Evolutionary conservation across 2,888 invertebrate genomes (phyloP).

Genomic region (Hemithea aestivaria): DNA sequence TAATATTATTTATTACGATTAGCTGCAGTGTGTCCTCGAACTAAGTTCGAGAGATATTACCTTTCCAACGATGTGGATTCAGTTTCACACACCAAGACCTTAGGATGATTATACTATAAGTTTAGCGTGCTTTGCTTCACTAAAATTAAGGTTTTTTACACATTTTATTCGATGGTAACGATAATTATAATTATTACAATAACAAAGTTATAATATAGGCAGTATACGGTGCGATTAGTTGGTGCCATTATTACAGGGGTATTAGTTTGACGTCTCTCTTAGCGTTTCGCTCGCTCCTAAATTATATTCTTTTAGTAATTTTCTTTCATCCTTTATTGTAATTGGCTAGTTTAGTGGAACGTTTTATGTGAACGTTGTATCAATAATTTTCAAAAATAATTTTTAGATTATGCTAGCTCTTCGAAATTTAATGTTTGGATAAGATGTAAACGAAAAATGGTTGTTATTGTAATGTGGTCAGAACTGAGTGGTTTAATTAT

Average conservation of each 20-base stretch:
- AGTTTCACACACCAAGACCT: slow-evolving; percentile 61
- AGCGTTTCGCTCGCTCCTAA: slow-evolving; percentile 54
- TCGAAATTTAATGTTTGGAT: slow-evolving; percentile 9
- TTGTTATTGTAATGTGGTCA: slow-evolving; percentile 9
- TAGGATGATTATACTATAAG: slow-evolving; percentile 74
- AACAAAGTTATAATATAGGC: slow-evolving; percentile 78
- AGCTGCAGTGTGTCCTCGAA: slow-evolving; percentile 66
- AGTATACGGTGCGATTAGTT: slow-evolving; percentile 79
- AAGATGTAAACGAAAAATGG: slow-evolving; percentile 9
- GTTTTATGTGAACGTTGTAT: neutral
- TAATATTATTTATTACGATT: slow-evolving; percentile 73
- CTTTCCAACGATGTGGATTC: slow-evolving; percentile 60
- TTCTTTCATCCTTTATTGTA: slow-evolving; percentile 21
- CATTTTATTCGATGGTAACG: slow-evolving; percentile 74
- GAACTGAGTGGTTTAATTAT: slow-evolving; percentile 10
- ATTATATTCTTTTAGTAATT: slow-evolving; percentile 28
- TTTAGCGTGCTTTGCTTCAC: slow-evolving; percentile 78
- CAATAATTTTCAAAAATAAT: neutral
- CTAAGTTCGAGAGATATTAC: slow-evolving; percentile 66
- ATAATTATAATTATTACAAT: slow-evolving; percentile 70
- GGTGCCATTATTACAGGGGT: slow-evolving; percentile 80
- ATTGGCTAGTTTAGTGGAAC: slow-evolving; percentile 14
- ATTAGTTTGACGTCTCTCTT: slow-evolving; percentile 56
- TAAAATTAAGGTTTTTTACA: slow-evolving; percentile 77
- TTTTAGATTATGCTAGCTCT: slow-evolving; percentile 5